These are phyloP conservation scores for Camarhynchus parvulus DNA, from an alignment of 2,113 vertebrate species.

Conservation along the genomic window DNA sequence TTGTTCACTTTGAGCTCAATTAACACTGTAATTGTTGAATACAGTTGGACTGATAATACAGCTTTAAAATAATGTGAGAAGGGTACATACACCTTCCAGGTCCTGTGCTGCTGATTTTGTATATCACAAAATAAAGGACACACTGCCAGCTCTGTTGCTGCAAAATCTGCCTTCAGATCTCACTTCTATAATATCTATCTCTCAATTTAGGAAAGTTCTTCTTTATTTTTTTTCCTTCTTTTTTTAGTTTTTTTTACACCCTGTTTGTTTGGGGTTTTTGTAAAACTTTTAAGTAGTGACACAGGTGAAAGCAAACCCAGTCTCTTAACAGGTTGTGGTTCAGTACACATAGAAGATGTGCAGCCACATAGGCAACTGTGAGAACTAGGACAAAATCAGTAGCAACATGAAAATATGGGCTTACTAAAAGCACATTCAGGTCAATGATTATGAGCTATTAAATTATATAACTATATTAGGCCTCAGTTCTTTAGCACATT, in stretches of 20 bases:
- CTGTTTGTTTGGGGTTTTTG: not conserved
- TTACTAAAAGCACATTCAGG: not conserved
- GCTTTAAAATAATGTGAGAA: not conserved
- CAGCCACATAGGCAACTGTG: fast-evolving
- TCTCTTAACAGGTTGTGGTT: not conserved
- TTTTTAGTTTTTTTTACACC: no score
- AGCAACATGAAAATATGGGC: not conserved
- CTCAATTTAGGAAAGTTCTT: fast-evolving
- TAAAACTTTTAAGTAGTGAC: not conserved
- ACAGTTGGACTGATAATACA: not conserved
- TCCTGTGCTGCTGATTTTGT: not conserved
- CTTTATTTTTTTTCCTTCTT: fast-evolving
- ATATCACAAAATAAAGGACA: not conserved
- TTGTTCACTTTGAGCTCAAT: constrained; percentile 36
- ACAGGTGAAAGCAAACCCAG: not conserved
- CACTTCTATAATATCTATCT: not conserved
- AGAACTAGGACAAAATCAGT: not conserved
- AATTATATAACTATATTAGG: not conserved
- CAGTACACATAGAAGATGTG: not conserved
- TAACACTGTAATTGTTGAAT: not conserved
- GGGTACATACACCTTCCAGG: not conserved
- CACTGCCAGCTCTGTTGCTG: not conserved
- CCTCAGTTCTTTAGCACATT: not conserved
- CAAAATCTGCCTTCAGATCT: not conserved
- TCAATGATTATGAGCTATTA: not conserved